phyloP scores from a whole-genome alignment of 1,140 invertebrate genomes.

The Lineus longissimus region DNA sequence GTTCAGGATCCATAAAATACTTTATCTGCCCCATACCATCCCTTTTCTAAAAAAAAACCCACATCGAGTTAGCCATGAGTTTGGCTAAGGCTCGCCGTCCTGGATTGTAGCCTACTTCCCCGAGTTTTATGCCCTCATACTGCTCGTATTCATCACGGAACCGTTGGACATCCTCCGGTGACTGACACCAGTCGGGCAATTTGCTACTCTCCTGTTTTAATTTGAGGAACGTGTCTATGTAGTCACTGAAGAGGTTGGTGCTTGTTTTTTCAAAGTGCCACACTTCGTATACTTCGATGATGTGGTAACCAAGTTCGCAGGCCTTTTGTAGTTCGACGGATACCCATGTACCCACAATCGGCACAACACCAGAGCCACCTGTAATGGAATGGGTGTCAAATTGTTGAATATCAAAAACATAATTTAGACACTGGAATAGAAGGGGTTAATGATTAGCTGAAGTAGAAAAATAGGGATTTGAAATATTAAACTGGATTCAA shows the following conservation, averaged over 20 bases:
- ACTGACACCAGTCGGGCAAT: slow-evolving; percentile 19
- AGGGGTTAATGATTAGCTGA: too few relatives aligned
- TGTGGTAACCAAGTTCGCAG: slow-evolving; percentile 37
- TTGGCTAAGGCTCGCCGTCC: slow-evolving; percentile 32
- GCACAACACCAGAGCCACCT: too few relatives aligned
- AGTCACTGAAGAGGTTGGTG: slow-evolving; percentile 21
- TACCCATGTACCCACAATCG: slow-evolving; percentile 47
- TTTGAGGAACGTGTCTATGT: slow-evolving; percentile 29
- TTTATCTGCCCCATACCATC: slow-evolving; percentile 24
- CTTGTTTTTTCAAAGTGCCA: slow-evolving; percentile 37
- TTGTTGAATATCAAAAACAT: too few relatives aligned
- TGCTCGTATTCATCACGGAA: slow-evolving; percentile 43
- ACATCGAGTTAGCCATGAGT: slow-evolving; percentile 29
- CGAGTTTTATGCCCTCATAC: slow-evolving; percentile 44
- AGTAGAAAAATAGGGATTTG: too few relatives aligned
- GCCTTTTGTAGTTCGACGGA: slow-evolving; percentile 48
- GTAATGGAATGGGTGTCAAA: too few relatives aligned
- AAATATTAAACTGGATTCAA: too few relatives aligned
- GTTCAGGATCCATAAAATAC: slow-evolving; percentile 25
- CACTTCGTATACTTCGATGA: slow-evolving; percentile 47
- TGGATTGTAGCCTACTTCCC: slow-evolving; percentile 43
- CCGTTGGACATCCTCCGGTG: slow-evolving; percentile 13
- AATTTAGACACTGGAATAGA: too few relatives aligned
- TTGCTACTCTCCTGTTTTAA: slow-evolving; percentile 28
- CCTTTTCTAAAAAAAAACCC: slow-evolving; percentile 29